Percentiles rank a stretch among this genome's conserved stretches.
Conservation (phyloP, 2,113 vertebrate genomes). For the Scatophagus argus region DNA sequence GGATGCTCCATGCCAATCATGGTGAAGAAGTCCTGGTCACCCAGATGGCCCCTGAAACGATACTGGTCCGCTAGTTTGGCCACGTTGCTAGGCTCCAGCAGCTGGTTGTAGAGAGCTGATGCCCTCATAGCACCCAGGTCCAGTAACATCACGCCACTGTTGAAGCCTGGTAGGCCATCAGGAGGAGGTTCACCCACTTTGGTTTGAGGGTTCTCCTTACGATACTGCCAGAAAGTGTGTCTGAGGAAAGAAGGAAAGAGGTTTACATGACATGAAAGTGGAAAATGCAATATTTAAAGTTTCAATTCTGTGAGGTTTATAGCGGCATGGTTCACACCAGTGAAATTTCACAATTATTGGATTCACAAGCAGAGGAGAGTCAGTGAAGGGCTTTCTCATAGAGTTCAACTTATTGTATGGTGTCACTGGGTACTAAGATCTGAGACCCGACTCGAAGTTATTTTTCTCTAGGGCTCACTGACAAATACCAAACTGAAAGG, state of each 20-base stretch:
- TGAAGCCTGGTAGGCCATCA: conserved; percentile 93
- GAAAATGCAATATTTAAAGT: too few relatives aligned
- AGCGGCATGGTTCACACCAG: too few relatives aligned
- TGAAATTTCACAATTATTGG: background rate
- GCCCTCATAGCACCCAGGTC: conserved; percentile 92
- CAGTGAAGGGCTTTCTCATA: background rate
- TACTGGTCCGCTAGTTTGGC: conserved; percentile 90
- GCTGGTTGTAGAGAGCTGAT: conserved; percentile 90
- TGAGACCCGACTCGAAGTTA: too few relatives aligned
- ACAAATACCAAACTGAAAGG: background rate
- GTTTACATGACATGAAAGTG: too few relatives aligned
- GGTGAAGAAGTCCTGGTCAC: conserved; percentile 99
- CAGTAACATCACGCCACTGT: conserved; percentile 96
- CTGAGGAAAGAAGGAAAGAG: conserved; percentile 75
- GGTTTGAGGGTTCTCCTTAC: conserved; percentile 92
- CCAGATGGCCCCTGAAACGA: conserved; percentile 94
- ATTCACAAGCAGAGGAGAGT: background rate
- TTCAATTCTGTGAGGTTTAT: too few relatives aligned
- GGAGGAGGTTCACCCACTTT: conserved; percentile 92
- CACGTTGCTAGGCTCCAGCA: conserved; percentile 87
- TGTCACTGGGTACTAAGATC: too few relatives aligned
- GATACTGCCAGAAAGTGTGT: conserved; percentile 98
- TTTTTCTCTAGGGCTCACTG: too few relatives aligned
- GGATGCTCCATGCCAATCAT: conserved; percentile 98
- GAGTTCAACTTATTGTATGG: background rate